Conservation (phyloP, 2,113 vertebrate genomes). For the Leptobrachium leishanense region DNA sequence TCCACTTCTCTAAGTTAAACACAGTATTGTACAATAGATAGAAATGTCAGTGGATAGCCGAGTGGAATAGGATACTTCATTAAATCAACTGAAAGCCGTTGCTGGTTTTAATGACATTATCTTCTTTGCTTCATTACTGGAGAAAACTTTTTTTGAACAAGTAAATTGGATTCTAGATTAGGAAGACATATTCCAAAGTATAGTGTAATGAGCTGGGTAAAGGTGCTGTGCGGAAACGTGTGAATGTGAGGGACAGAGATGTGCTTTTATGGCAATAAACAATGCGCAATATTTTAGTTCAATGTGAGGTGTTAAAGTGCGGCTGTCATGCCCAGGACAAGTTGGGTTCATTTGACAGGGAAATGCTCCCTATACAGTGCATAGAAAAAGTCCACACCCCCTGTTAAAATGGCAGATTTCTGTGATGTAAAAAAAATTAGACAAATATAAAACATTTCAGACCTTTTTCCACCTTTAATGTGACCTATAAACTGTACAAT, state of each 20-base stretch:
- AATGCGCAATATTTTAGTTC: neutral
- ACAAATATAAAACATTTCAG: too few species aligned
- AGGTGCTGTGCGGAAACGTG: neutral
- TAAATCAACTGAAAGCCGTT: constrained; percentile 29
- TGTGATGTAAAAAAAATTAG: too few species aligned
- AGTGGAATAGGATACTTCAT: constrained; percentile 31
- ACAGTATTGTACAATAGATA: constrained; percentile 35
- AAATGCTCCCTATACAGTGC: too few species aligned
- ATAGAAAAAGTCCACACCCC: too few species aligned
- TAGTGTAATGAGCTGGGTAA: neutral
- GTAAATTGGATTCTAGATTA: constrained; percentile 18
- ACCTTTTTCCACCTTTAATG: too few species aligned
- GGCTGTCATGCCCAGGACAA: too few species aligned
- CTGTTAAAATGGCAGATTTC: too few species aligned
- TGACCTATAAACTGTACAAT: too few species aligned
- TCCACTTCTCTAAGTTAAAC: constrained; percentile 24
- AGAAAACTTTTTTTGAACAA: constrained; percentile 9
- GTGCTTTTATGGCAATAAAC: neutral
- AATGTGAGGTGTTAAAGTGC: too few species aligned
- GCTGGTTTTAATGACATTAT: constrained; percentile 28
- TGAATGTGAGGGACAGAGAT: neutral
- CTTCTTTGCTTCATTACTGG: constrained; percentile 33
- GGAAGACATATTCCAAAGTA: neutral
- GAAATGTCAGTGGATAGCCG: constrained; percentile 29
- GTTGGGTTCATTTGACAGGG: too few species aligned